A percentile compares a stretch with the other conserved stretches of the same genome.
Evolutionary conservation across 1,140 invertebrate species (phyloP).

Genomic region (Zophobas atratus): DNA sequence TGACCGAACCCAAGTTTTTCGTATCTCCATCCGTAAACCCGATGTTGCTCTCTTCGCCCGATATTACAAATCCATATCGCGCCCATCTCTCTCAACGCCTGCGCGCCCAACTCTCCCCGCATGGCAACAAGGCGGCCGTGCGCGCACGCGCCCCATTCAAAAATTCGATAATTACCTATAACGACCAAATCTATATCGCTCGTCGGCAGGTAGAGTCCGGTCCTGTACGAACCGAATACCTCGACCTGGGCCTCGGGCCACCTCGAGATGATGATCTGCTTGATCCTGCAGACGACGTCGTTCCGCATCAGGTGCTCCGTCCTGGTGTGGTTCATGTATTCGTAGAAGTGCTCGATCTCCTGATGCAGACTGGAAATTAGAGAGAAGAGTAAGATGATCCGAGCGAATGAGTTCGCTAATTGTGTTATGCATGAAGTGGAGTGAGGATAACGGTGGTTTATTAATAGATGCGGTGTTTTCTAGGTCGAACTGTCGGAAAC

Average conservation of each 20-base stretch:
- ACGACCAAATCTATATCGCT: constrained; percentile 99
- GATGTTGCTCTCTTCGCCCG: too few relatives aligned
- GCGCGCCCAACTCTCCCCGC: neutral
- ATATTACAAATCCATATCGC: too few relatives aligned
- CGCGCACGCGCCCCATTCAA: neutral
- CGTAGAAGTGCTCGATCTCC: constrained; percentile 97
- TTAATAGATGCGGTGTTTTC: constrained; percentile 22
- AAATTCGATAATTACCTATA: constrained; percentile 78
- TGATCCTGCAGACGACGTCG: constrained; percentile 90
- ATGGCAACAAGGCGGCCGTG: constrained; percentile 1
- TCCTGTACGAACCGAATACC: constrained; percentile 96
- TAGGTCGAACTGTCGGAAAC: constrained; percentile 27
- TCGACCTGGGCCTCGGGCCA: constrained; percentile 95
- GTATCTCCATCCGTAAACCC: too few relatives aligned
- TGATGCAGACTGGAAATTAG: constrained; percentile 85
- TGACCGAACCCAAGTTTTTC: too few relatives aligned
- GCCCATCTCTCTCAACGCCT: neutral
- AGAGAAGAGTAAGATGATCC: constrained; percentile 40
- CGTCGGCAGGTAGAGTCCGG: constrained; percentile 95
- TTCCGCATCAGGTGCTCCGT: constrained; percentile 91
- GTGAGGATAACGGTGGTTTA: constrained; percentile 35
- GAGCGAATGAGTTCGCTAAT: constrained; percentile 17
- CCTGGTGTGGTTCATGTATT: constrained; percentile 92
- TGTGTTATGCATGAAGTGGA: constrained; percentile 34
- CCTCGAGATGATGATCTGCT: constrained; percentile 86